Conservation (phyloP, 2,797 vertebrate genomes). For the Setipinna tenuifilis region DNA sequence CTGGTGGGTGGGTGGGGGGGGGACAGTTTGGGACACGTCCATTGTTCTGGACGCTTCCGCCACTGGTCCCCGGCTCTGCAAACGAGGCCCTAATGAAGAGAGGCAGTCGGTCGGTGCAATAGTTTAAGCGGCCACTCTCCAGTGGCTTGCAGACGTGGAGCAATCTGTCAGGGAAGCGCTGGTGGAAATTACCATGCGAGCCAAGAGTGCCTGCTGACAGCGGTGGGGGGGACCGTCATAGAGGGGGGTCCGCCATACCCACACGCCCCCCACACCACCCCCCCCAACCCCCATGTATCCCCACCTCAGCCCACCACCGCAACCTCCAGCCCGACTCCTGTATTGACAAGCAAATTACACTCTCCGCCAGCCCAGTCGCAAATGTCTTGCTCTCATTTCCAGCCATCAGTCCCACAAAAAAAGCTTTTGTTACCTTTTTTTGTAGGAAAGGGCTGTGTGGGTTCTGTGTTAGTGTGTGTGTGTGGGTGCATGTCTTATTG, state of each 20-base stretch:
- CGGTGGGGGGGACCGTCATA: constrained; percentile 39
- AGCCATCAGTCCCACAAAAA: constrained; percentile 76
- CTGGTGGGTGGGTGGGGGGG: too few species aligned
- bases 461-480: not conserved
- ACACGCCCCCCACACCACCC: constrained; percentile 68
- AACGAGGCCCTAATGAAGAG: constrained; percentile 94
- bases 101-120: constrained; percentile 87
- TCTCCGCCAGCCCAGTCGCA: constrained; percentile 83
- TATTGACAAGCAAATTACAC: constrained; percentile 96
- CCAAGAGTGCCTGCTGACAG: constrained; percentile 89
- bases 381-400: constrained; percentile 86
- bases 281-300: constrained; percentile 49
- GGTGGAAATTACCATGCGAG: constrained; percentile 94
- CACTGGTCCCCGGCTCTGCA: constrained; percentile 80
- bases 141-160: constrained; percentile 88
- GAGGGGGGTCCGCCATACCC: constrained; percentile 52
- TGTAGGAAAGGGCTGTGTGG: not conserved
- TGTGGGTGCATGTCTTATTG: too few species aligned
- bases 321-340: constrained; percentile 51
- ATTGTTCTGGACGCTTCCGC: constrained; percentile 74
- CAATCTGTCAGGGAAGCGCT: constrained; percentile 96
- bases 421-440: constrained; percentile 74
- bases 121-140: constrained; percentile 91
- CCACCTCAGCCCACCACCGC: not conserved
- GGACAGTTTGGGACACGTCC: constrained; percentile 69